Percentiles rank a stretch among this genome's conserved stretches.
Conservation (phyloP, 1,140 invertebrate species). For the Ostrea denselamellosa region DNA sequence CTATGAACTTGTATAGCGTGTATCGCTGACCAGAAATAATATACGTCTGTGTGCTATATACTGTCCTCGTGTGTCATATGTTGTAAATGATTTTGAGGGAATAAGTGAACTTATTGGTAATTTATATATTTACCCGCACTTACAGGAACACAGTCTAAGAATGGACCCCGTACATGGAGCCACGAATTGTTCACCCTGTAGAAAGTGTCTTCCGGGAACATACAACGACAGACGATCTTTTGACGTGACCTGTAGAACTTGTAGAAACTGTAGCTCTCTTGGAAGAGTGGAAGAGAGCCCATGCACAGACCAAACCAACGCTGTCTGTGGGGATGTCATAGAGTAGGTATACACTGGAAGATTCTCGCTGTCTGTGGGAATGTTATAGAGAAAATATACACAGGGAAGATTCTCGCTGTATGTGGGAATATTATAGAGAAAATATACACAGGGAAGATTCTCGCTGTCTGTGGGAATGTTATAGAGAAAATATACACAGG, state of each 20-base stretch:
- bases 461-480: too few species aligned
- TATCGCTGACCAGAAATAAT: too few species aligned
- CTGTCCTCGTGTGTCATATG: too few species aligned
- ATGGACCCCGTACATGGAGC: conserved; percentile 15
- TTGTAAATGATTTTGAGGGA: not conserved
- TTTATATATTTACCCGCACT: not conserved
- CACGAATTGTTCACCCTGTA: not conserved
- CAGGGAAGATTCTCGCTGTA: too few species aligned
- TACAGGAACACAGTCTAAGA: conserved; percentile 20
- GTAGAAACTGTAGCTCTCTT: not conserved
- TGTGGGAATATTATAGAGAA: too few species aligned
- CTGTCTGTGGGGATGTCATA: conserved; percentile 21
- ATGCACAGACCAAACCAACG: not conserved
- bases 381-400: not conserved
- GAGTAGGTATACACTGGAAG: not conserved
- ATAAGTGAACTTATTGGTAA: not conserved
- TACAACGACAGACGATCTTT: conserved; percentile 13
- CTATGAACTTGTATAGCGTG: too few species aligned
- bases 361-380: too few species aligned
- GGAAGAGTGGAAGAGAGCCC: not conserved
- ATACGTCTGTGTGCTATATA: too few species aligned
- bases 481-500: too few species aligned
- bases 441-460: too few species aligned
- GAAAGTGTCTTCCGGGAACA: not conserved
- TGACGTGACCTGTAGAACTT: not conserved